Evolutionary conservation across 2,113 vertebrate species (phyloP).

Genomic region (Isichthys henryi): DNA sequence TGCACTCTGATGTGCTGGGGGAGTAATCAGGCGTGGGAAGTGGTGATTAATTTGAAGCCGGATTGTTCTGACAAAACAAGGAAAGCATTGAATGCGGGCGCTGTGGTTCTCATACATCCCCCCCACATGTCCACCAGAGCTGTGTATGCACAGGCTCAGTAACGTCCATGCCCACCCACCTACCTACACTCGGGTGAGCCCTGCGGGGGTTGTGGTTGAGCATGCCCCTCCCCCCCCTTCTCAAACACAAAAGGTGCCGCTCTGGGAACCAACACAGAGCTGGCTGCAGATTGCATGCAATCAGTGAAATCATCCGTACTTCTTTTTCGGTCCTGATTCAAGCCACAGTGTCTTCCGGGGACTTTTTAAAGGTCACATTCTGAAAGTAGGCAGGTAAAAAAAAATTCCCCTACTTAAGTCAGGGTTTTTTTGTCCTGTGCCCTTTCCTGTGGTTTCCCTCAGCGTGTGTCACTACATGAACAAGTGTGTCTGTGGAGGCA

Average conservation of each 20-base stretch:
- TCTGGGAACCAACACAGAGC: background rate
- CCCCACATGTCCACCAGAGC: background rate
- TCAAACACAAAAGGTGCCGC: background rate
- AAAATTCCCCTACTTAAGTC: background rate
- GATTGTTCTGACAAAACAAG: background rate
- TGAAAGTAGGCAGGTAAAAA: background rate
- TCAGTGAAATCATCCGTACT: background rate
- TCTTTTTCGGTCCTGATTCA: background rate
- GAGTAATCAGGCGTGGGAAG: background rate
- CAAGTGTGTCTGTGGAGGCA: background rate
- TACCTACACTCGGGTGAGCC: background rate
- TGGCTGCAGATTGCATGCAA: background rate
- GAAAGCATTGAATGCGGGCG: background rate
- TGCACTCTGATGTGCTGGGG: background rate
- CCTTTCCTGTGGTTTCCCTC: background rate
- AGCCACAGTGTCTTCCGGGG: slow-evolving; percentile 18
- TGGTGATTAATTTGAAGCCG: background rate
- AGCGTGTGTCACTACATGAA: background rate
- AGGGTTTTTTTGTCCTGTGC: background rate
- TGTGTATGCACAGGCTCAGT: background rate
- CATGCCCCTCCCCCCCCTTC: background rate
- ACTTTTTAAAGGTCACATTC: slow-evolving; percentile 10
- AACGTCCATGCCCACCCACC: background rate
- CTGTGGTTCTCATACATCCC: background rate
- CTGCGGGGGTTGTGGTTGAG: background rate